Percentiles rank a stretch among this genome's conserved stretches.
These are phyloP conservation scores for Orestias chungarensis DNA, from an alignment of 2,797 vertebrate genomes.

Conservation along the genomic window DNA sequence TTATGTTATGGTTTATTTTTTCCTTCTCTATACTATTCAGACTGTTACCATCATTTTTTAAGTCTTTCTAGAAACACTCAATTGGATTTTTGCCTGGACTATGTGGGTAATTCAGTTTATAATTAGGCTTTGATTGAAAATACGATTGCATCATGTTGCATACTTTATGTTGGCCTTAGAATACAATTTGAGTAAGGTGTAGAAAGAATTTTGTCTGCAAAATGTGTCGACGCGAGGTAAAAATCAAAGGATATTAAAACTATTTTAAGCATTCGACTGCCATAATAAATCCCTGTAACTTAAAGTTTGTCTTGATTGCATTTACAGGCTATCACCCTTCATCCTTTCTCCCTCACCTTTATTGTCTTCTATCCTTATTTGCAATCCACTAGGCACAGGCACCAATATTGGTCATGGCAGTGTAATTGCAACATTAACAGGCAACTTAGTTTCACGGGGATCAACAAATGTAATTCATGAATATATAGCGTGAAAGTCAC, in stretches of 20 bases:
- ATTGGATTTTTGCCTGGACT: background rate
- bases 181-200: background rate
- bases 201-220: background rate
- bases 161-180: background rate
- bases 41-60: background rate
- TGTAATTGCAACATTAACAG: conserved; percentile 67
- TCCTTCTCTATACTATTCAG: background rate
- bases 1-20: background rate
- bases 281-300: conserved; percentile 27
- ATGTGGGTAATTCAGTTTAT: background rate
- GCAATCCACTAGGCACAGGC: conserved; percentile 63
- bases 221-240: background rate
- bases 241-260: background rate
- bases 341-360: conserved; percentile 54
- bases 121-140: background rate
- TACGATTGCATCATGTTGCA: too few species aligned
- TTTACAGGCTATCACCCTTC: conserved; percentile 40
- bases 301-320: conserved; percentile 27
- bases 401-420: conserved; percentile 59
- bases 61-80: background rate
- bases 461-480: conserved; percentile 59
- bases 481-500: conserved; percentile 74
- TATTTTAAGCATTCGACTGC: conserved; percentile 15
- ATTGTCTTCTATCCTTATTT: conserved; percentile 66
- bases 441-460: conserved; percentile 61